These are phyloP conservation scores for Clinocottus analis DNA, from an alignment of 2,113 vertebrate genomes.

Conservation along the genomic window DNA sequence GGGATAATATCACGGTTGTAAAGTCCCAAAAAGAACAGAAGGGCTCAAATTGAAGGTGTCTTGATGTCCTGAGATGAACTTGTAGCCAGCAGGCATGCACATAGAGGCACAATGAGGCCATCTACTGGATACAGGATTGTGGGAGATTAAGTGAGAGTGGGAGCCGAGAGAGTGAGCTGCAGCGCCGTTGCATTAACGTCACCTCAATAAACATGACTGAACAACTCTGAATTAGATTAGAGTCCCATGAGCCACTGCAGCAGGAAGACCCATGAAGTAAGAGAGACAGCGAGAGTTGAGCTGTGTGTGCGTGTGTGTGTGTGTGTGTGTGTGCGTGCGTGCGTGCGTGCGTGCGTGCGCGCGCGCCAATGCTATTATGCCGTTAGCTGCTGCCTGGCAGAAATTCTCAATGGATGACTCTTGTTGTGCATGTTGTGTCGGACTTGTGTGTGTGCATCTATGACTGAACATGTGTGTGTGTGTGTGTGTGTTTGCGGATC, in stretches of 20 bases:
- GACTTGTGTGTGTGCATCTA: slow-evolving; percentile 4
- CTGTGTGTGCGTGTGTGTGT: background rate
- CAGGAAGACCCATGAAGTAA: slow-evolving; percentile 37
- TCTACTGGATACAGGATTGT: slow-evolving; percentile 67
- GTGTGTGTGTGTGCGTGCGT: background rate
- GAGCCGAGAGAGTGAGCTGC: slow-evolving; percentile 28
- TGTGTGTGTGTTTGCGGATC: slow-evolving; percentile 4
- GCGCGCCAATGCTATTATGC: slow-evolving; percentile 44
- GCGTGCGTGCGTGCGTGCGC: background rate
- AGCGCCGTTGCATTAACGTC: slow-evolving; percentile 48
- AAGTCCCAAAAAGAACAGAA: slow-evolving; percentile 15
- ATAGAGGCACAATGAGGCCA: slow-evolving; percentile 75
- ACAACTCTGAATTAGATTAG: slow-evolving; percentile 55
- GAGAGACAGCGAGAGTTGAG: background rate
- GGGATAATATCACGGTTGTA: background rate
- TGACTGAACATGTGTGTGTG: slow-evolving; percentile 29
- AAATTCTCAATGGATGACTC: slow-evolving; percentile 57
- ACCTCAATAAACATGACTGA: slow-evolving; percentile 57
- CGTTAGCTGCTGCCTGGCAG: slow-evolving; percentile 43
- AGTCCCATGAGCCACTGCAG: slow-evolving; percentile 48
- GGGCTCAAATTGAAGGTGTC: slow-evolving; percentile 17
- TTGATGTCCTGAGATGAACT: slow-evolving; percentile 54
- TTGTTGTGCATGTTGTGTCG: slow-evolving; percentile 10
- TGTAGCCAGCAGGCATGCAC: slow-evolving; percentile 39
- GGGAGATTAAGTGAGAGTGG: slow-evolving; percentile 9